phyloP scores from a whole-genome alignment of 2,113 vertebrate genomes.

The Datnioides undecimradiatus region DNA sequence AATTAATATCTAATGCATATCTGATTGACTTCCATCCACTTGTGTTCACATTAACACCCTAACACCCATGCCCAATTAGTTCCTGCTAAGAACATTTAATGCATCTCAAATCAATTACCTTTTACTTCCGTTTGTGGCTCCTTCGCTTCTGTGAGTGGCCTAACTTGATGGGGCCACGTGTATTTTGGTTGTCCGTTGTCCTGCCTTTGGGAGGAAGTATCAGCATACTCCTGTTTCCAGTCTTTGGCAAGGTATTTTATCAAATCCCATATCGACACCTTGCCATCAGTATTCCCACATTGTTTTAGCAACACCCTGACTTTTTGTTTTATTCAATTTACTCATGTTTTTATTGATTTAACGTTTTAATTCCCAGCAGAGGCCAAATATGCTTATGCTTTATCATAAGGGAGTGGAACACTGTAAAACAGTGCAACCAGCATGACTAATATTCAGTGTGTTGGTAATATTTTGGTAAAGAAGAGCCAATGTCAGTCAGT shows the following conservation, averaged over 20 bases:
- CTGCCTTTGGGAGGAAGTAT: not conserved
- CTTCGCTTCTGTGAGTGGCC: constrained; percentile 17
- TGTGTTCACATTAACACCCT: constrained; percentile 44
- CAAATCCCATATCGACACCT: too few species aligned
- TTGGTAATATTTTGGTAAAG: too few species aligned
- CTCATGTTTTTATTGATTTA: not conserved
- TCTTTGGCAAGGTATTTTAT: not conserved
- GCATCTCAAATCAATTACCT: constrained; percentile 64
- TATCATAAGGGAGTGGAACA: too few species aligned
- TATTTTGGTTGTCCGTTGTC: too few species aligned
- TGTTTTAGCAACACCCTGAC: not conserved
- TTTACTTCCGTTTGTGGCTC: constrained; percentile 37
- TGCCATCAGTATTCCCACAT: not conserved
- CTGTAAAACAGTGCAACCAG: too few species aligned
- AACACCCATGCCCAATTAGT: constrained; percentile 60
- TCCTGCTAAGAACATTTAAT: constrained; percentile 53
- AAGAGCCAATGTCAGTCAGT: not conserved
- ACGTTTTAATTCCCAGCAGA: too few species aligned
- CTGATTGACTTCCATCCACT: constrained; percentile 64
- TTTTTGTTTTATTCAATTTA: not conserved
- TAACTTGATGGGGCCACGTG: not conserved
- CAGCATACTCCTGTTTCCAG: too few species aligned
- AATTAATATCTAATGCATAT: constrained; percentile 74
- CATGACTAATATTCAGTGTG: too few species aligned
- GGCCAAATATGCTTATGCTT: not conserved